Conservation (phyloP, 30 jellyfish, hydroid and myxozoan species). For the Turritopsis dohrnii region DNA sequence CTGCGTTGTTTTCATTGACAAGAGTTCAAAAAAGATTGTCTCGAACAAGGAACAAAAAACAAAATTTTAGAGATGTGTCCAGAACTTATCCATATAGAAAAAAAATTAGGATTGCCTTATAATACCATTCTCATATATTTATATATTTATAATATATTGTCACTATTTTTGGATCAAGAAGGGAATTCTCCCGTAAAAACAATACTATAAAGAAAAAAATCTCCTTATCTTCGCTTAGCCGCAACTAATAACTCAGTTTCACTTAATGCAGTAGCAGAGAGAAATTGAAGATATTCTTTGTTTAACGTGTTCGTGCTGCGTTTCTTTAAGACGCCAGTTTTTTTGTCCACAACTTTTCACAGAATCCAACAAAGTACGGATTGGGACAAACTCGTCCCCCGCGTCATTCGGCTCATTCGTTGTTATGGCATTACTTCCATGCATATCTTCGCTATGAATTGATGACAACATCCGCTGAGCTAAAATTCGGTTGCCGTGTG, state of each 20-base stretch:
- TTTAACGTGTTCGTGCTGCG: neutral
- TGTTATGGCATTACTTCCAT: neutral
- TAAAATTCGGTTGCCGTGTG: constrained; percentile 36
- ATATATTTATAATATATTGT: no score
- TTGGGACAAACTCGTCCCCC: neutral
- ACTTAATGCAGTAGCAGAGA: neutral
- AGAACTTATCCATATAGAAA: no score
- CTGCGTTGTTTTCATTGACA: no score
- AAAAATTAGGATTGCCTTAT: no score
- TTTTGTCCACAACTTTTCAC: neutral
- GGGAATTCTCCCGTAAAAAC: no score
- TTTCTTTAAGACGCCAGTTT: neutral
- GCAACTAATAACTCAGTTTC: neutral
- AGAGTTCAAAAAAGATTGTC: no score
- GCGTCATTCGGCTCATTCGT: neutral
- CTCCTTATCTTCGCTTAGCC: neutral
- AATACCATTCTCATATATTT: no score
- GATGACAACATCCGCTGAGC: constrained; percentile 46
- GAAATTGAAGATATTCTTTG: neutral
- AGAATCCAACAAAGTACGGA: constrained; percentile 3
- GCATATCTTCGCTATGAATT: constrained; percentile 25
- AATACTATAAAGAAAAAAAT: neutral
- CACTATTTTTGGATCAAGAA: no score
- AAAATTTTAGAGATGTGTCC: no score
- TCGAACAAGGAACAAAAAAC: no score